Percentiles rank a stretch among this genome's conserved stretches.
Conservation (phyloP, 2,113 vertebrate genomes). For the Notothenia coriiceps region DNA sequence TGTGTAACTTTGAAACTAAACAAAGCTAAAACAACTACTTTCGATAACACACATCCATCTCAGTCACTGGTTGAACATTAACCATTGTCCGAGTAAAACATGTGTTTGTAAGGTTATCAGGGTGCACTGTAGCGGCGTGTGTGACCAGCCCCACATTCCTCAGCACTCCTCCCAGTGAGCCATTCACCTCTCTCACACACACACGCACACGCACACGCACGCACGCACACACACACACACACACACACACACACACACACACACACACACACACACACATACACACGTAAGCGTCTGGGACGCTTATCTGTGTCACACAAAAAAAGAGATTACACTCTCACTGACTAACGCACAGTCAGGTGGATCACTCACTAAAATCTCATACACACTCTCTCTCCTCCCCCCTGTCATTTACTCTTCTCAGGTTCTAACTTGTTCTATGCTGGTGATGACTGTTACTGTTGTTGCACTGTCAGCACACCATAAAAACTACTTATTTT, state of each 20-base stretch:
- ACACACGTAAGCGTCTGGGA: not conserved
- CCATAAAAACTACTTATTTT: not conserved
- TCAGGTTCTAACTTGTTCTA: not conserved
- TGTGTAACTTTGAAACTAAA: not conserved
- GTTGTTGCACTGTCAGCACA: not conserved
- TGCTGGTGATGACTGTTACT: not conserved
- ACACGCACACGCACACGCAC: slow-evolving; percentile 4
- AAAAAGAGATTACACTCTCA: slow-evolving; percentile 45
- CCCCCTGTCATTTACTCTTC: not conserved
- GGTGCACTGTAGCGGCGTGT: no score
- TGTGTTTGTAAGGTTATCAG: not conserved
- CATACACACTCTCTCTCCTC: not conserved
- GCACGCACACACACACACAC: slow-evolving; percentile 3
- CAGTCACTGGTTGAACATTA: slow-evolving; percentile 15
- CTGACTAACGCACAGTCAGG: slow-evolving; percentile 56
- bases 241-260: not conserved
- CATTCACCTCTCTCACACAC: slow-evolving; percentile 14
- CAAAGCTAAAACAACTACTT: no score
- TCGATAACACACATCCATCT: not conserved
- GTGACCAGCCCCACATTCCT: slow-evolving; percentile 61
- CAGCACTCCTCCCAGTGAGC: slow-evolving; percentile 59
- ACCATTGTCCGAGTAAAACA: not conserved
- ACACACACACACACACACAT: no score
- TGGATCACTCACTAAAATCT: slow-evolving; percentile 9
- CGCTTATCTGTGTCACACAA: slow-evolving; percentile 62